Evolutionary conservation across 30 jellyfish, hydroid and myxozoan genomes (phyloP), one percentile per base, ranked within the genome.

Genomic region (Aurelia aurita): DNA sequence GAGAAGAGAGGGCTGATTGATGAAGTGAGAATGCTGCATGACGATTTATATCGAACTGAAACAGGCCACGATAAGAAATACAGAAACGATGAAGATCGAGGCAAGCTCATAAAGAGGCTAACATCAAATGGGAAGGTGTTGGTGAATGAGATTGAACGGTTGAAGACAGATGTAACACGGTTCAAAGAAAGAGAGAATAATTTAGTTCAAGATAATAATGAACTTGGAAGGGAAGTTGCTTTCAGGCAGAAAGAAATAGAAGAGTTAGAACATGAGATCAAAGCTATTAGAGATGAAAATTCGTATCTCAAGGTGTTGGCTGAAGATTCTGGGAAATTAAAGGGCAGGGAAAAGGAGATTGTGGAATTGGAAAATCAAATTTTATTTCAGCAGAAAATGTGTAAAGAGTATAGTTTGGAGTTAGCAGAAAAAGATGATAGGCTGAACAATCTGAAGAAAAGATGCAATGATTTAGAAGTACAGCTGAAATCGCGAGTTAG

Each of bases 101-200:
- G 82, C 18, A 87, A 83, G 72, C 72, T 93, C 78, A 93, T 93
- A 16, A 96, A 85, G 88, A 78, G 87, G 81, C 94, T 93, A 10
- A 93, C 97, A 1, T 81, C 93, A 43, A 93, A 93, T 64, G 98
- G 98, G 10, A 88, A 88, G 51, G 74, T 82, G 4, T 76, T 93
- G 13, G 98, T 88, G 5, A 58, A 62, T 14, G 97, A 93, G 73
- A 88, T 93, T 49, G 97, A 88, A 43, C 89, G 90, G 61, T 85
- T 93, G 69, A 93, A 93, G 58, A 57, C 63, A 15, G 97, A 93
- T 18, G 81, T 87, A 2, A 61, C 77, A 23, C 53, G 69, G 26
- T 53, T 51, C 68, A 80, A 82, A 66, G 77, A 75, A 27, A 60
- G 84, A 35, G 88, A 76, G 25, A 26, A 46, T 6, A 62, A 66